Evolutionary conservation across 2,888 invertebrate genomes (phyloP).

Genomic region (Margaritifera margaritifera): DNA sequence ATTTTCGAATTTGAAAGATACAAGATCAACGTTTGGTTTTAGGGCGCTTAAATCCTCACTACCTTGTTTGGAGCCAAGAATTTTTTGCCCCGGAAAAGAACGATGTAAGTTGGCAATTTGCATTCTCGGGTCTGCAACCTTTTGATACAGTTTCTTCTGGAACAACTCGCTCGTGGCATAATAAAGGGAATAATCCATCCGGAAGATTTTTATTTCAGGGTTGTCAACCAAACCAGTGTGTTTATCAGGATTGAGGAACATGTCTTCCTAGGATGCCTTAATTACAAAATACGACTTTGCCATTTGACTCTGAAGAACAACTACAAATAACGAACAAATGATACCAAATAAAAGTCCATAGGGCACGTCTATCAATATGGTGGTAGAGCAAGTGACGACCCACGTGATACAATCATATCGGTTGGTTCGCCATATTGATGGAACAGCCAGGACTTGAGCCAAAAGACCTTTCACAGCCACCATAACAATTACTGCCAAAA

Average conservation of each 20-base stretch:
- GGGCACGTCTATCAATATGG: conserved; percentile 57
- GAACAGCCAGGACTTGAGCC: conserved; percentile 81
- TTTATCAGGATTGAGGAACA: conserved; percentile 9
- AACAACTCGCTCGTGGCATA: conserved; percentile 36
- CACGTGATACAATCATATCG: conserved; percentile 80
- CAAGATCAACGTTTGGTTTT: too few species aligned
- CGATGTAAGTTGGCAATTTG: too few species aligned
- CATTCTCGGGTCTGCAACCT: conserved; percentile 16
- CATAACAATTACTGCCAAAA: conserved; percentile 73
- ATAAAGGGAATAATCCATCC: conserved; percentile 26
- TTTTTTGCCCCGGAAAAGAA: too few species aligned
- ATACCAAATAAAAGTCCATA: conserved; percentile 61
- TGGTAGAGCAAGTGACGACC: conserved; percentile 52
- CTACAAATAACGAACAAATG: conserved; percentile 43
- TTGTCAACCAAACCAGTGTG: conserved; percentile 4
- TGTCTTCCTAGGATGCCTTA: not conserved
- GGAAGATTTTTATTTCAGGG: conserved; percentile 24
- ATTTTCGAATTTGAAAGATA: too few species aligned
- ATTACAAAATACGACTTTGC: conserved; percentile 7
- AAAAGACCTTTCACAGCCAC: conserved; percentile 73
- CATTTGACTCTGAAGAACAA: conserved; percentile 49
- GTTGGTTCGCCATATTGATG: conserved; percentile 83
- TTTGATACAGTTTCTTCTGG: conserved; percentile 13
- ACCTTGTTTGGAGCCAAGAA: too few species aligned
- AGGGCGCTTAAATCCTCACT: too few species aligned